These are phyloP conservation scores for Achatina immaculata DNA, from an alignment of 1,140 invertebrate species.

Conservation along the genomic window DNA sequence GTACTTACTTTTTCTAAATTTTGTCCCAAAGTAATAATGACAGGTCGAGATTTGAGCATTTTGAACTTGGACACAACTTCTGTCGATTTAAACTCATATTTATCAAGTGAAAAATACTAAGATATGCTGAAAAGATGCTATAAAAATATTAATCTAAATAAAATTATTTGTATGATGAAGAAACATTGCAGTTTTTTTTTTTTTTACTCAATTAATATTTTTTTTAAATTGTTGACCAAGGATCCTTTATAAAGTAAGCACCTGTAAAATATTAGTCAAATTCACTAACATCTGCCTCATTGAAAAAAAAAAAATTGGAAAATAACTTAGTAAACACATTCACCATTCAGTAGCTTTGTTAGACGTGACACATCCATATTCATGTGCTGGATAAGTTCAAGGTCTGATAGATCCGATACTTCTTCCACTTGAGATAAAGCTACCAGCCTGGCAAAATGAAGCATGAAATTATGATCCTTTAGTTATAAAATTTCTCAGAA, in stretches of 20 bases:
- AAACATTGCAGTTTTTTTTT: no score
- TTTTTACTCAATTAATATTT: no score
- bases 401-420: constrained; percentile 93
- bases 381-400: constrained; percentile 97
- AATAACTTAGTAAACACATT: constrained; percentile 38
- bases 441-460: constrained; percentile 53
- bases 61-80: constrained; percentile 93
- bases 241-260: no score
- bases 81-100: constrained; percentile 66
- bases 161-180: no score
- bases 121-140: no score
- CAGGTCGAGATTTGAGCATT: constrained; percentile 89
- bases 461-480: not conserved
- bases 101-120: constrained; percentile 17
- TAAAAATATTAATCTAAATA: no score
- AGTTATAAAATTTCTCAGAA: no score
- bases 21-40: constrained; percentile 85
- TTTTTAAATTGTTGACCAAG: no score
- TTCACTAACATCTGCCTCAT: no score
- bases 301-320: no score
- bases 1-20: constrained; percentile 84
- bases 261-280: no score
- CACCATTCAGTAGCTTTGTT: constrained; percentile 81
- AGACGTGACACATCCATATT: constrained; percentile 91
- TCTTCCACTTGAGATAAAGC: constrained; percentile 80